Evolutionary conservation across 2,888 invertebrate genomes (phyloP).

Genomic region (Sminthurides aquaticus): DNA sequence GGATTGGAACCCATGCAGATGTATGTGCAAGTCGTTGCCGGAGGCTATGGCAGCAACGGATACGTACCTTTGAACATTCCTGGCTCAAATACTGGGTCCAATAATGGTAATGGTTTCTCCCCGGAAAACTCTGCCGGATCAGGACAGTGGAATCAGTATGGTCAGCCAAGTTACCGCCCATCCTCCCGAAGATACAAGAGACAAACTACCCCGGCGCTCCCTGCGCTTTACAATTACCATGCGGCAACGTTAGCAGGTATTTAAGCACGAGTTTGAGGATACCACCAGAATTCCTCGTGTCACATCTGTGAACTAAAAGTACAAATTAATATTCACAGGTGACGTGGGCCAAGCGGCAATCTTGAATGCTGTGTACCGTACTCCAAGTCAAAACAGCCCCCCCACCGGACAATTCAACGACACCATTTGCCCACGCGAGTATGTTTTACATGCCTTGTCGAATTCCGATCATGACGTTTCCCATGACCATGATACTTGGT

Average conservation of each 20-base stretch:
- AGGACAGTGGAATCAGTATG: no score
- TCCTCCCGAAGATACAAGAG: no score
- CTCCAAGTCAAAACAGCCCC: slow-evolving; percentile 3
- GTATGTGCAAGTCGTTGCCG: slow-evolving; percentile 17
- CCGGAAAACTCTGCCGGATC: no score
- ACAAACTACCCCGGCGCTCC: slow-evolving; percentile 21
- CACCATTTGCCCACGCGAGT: slow-evolving; percentile 38
- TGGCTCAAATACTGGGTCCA: slow-evolving; percentile 12
- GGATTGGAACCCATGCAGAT: slow-evolving; percentile 28
- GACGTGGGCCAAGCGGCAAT: slow-evolving; percentile 41
- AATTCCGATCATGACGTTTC: slow-evolving; percentile 26
- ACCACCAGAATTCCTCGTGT: neutral
- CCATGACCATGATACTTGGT: slow-evolving; percentile 27
- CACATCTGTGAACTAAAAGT: neutral
- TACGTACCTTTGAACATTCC: slow-evolving; percentile 4
- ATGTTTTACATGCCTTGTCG: slow-evolving; percentile 23
- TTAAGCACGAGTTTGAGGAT: neutral
- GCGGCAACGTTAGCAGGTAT: slow-evolving; percentile 37
- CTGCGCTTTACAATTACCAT: slow-evolving; percentile 29
- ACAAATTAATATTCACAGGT: slow-evolving; percentile 28
- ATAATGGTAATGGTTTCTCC: neutral
- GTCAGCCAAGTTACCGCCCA: no score
- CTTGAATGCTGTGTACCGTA: slow-evolving; percentile 24
- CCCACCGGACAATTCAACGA: slow-evolving; percentile 38
- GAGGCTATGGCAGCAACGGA: slow-evolving; percentile 9